Conservation (phyloP, 1,140 invertebrate genomes). For the Formica exsecta region DNA sequence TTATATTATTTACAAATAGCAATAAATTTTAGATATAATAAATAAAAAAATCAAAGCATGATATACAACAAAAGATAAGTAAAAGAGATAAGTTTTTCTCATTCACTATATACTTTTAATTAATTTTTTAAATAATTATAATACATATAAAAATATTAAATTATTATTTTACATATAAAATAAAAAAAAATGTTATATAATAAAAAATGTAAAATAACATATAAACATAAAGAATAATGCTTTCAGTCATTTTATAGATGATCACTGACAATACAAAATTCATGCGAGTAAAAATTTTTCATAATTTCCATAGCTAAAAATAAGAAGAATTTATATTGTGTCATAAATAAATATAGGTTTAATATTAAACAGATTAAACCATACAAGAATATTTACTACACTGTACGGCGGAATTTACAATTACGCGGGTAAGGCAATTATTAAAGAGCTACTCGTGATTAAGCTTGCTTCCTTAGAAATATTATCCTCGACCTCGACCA, state of each 20-base stretch:
- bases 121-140: background rate
- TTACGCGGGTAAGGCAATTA: slow-evolving; percentile 46
- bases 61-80: background rate
- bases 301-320: background rate
- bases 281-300: background rate
- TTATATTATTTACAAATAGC: slow-evolving; percentile 5
- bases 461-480: slow-evolving; percentile 47
- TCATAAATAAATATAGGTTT: background rate
- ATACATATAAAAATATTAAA: background rate
- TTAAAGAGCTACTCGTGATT: slow-evolving; percentile 53
- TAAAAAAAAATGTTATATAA: background rate
- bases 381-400: slow-evolving; percentile 12
- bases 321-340: background rate
- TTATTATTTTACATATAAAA: background rate
- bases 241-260: background rate
- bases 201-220: background rate
- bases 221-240: background rate
- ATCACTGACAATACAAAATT: slow-evolving; percentile 10
- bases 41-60: background rate
- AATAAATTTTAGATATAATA: background rate
- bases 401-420: slow-evolving; percentile 12
- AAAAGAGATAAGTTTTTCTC: background rate
- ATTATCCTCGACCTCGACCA: slow-evolving; percentile 37
- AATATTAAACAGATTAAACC: background rate
- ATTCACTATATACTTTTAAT: background rate